phyloP scores from a whole-genome alignment of 2,113 vertebrate species.

The Stomatorhinus ivindoensis region DNA sequence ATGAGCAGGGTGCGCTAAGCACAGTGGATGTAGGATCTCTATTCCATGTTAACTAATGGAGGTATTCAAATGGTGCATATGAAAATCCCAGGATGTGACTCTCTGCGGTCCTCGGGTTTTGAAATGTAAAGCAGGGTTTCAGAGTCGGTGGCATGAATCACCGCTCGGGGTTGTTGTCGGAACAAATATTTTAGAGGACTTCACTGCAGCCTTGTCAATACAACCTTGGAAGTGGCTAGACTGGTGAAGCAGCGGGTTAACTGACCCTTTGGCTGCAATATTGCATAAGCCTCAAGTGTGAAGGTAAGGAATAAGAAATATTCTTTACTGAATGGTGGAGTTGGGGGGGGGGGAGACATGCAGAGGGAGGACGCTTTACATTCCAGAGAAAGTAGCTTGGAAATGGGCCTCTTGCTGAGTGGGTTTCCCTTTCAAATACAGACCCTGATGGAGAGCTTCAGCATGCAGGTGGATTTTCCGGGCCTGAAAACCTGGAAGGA shows the following conservation, averaged over 20 bases:
- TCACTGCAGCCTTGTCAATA: background rate
- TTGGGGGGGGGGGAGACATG: background rate
- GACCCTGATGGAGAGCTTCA: background rate
- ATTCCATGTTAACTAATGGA: slow-evolving; percentile 47
- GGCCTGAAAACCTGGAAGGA: background rate
- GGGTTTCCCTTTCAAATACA: background rate
- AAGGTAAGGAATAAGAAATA: slow-evolving; percentile 10
- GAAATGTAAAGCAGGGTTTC: slow-evolving; percentile 63
- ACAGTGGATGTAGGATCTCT: slow-evolving; percentile 18
- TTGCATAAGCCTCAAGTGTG: slow-evolving; percentile 15
- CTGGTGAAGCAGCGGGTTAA: background rate
- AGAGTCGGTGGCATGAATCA: slow-evolving; percentile 31
- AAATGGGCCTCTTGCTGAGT: background rate
- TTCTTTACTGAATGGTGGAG: background rate
- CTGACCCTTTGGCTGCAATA: background rate
- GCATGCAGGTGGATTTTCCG: background rate
- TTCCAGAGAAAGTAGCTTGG: background rate
- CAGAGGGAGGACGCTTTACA: background rate
- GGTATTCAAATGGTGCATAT: slow-evolving; percentile 68
- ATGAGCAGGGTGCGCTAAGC: background rate
- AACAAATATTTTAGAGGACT: slow-evolving; percentile 2
- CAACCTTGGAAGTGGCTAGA: background rate
- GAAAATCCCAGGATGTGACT: slow-evolving; percentile 62
- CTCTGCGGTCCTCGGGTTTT: slow-evolving; percentile 44
- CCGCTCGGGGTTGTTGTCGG: background rate